Evolutionary conservation across 2,797 vertebrate species (phyloP), one percentile per base, ranked within the genome.

Genomic region (Bucorvus abyssinicus): DNA sequence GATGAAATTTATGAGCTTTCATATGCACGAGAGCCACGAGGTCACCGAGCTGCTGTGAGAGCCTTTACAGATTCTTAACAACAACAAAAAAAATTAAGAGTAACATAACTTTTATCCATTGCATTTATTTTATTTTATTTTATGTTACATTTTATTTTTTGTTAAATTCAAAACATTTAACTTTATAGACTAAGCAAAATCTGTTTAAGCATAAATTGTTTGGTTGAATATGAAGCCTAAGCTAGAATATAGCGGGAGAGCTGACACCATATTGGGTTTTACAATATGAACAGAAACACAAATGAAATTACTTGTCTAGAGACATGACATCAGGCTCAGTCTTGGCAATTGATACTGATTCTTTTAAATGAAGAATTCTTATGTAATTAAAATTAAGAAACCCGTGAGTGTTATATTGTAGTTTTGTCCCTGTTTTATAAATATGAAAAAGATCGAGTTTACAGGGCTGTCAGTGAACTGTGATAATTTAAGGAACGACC

Each of bases 1-100:
- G 99, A 99, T 91, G 99, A 99, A 97, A 99, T 99, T 95, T 99
- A 99, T 60, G 99, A 99, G 94, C 98, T 99, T 81, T 99, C 99
- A 3, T 99, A 99, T n/a, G 98, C 99, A 77, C 98, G 99, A 76
- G 99, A 99, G 74, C 99, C 99, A 79, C 98, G 98, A 96, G 99
- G 98, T 97, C 98, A 98, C 93, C 98, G 98, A 97, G 98, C 98
- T 78, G 98, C 98, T 5, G 99, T 99, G 98, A 98, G 98, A 52
- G 26, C 29, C 30, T 92, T 82, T 79, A 49, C 57, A 52, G 19
- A 81, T 63, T 63, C 59, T 65, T 83, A 60, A 65, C 9, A 47
- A 65, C 78, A 60, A 68, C 9, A 34, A 69, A 91, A 91, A 15
- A 4, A 6, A 14, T 56, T 27, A 27, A 40, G 14, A 67, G 32